Conservation (phyloP, 2,888 invertebrate species). For the Hemaris fuciformis region DNA sequence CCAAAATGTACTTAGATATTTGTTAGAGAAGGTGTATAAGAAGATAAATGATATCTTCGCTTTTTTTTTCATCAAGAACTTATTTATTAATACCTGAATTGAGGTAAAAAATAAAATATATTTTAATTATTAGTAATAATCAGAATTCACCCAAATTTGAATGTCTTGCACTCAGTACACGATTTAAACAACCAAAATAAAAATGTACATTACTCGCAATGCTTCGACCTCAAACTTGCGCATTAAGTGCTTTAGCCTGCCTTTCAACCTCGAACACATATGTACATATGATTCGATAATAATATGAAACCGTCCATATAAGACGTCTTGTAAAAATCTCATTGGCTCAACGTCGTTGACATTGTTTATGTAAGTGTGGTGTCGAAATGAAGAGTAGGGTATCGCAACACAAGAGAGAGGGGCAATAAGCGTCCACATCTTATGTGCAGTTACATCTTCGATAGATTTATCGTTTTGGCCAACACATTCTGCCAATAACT, state of each 20-base stretch:
- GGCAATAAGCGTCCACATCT: slow-evolving; percentile 34
- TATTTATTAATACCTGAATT: no score
- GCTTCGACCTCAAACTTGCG: not conserved
- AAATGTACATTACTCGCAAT: not conserved
- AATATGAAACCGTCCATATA: not conserved
- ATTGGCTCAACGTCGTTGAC: slow-evolving; percentile 33
- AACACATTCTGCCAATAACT: slow-evolving; percentile 12
- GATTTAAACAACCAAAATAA: no score
- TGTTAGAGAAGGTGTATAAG: no score
- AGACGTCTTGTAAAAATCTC: slow-evolving; percentile 10
- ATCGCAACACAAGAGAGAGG: slow-evolving; percentile 43
- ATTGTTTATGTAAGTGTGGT: slow-evolving; percentile 58
- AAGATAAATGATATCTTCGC: no score
- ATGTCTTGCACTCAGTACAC: no score
- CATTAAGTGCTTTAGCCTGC: not conserved
- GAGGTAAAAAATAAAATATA: no score
- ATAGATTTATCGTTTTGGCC: slow-evolving; percentile 14
- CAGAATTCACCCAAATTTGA: no score
- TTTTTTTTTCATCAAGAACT: no score
- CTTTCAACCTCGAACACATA: not conserved
- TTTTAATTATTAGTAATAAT: no score
- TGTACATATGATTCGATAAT: slow-evolving; percentile 5
- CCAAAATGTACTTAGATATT: no score
- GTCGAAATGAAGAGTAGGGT: slow-evolving; percentile 48
- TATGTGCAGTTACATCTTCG: slow-evolving; percentile 16